Evolutionary conservation across 2,797 vertebrate species (phyloP), one percentile per base, ranked within the genome.

Genomic region (Streptopelia turtur): DNA sequence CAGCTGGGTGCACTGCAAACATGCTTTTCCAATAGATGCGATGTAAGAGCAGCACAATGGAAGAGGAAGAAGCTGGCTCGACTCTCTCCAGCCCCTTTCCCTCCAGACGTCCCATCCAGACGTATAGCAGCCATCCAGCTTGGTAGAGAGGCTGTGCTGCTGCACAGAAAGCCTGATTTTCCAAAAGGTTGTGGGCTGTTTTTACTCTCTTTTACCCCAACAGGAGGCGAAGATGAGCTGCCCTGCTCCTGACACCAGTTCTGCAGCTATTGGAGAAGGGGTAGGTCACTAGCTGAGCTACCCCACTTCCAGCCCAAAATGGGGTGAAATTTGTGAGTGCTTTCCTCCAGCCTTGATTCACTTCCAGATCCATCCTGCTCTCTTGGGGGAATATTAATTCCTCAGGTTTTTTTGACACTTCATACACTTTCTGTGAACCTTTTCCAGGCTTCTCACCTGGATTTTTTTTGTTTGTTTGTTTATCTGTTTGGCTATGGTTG

Each of bases 401-500:
- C 6, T 10, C 10, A 4, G 1, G 2, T 53, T 95, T 94, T 93
- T 90, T 76, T 86, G 70, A 87, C 60, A 87, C 8, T 69, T 78
- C 4, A 13, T 92, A 56, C 2, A 6, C 28, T 82, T 87, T 87
- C 55, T 89, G 81, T 95, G 86, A 95, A 93, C 92, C 28, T 79
- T 95, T 79, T 96, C 56, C 86, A 92, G 88, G 80, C n/a, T 76
- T 91, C 65, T 92, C 69, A 94, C 50, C 61, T 88, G 83, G 53
- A 71, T 35, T 55, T 65, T 69, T 33, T 33, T 61, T n/a, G 31
- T 83, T 59, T 24, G 3, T 61, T 50, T 87, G 61, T 63, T 20
- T 12, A 87, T 89, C 72, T 80, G 23, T 85, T 92, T 95, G 90
- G 52, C 86, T 82, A 20, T 47, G 43, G 52, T 53, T 90, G 50